Base-by-base conservation (phyloP, 2,113 vertebrate genomes). In the Syngnathoides biaculeatus region DNA sequence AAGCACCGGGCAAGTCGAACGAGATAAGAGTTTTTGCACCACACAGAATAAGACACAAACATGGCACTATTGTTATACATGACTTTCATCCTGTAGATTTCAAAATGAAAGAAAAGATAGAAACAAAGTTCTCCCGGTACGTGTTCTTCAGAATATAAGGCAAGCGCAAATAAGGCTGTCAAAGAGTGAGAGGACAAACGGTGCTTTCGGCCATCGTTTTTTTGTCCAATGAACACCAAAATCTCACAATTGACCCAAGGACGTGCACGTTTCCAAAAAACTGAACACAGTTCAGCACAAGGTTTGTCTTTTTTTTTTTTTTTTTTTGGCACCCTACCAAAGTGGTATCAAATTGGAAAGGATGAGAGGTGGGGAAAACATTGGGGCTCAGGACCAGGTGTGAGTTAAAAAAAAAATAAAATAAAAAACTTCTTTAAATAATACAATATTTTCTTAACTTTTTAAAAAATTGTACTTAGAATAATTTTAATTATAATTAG, bases 101-200 rank as follows among this genome's bases (percentile, higher is more conserved):
- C n/a, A 75, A 69, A 83, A 75, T 73, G 27, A 53, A 53, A 56
- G 47, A 69, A 64, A 55, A 53, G 4, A 77, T 75, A 72, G 67
- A 80, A 80, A 79, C 39, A 59, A 66, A 78, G 57, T 50, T 72
- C 65, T 80, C 73, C 35, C 64, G 64, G 57, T 65, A 59, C 58
- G 71, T 48, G 47, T 72, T 77, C 67, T 79, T 78, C 67, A 63
- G 63, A 43, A 72, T 67, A 75, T 62, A 75, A 86, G 83, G 81
- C 78, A 85, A 75, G 82, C 79, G 68, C 43, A 79, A 70, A 72
- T 89, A 87, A 85, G 82, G 84, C 80, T 84, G 81, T 45, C 30
- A 72, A 77, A 82, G 85, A 80, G 74, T 63, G 79, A 67, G 66
- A 64, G 4, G 30, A 35, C n/a, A n/a, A n/a, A n/a, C n/a, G n/a